Evolutionary conservation across 2,888 invertebrate genomes (phyloP).

Genomic region (Acanthacorydalis orientalis): DNA sequence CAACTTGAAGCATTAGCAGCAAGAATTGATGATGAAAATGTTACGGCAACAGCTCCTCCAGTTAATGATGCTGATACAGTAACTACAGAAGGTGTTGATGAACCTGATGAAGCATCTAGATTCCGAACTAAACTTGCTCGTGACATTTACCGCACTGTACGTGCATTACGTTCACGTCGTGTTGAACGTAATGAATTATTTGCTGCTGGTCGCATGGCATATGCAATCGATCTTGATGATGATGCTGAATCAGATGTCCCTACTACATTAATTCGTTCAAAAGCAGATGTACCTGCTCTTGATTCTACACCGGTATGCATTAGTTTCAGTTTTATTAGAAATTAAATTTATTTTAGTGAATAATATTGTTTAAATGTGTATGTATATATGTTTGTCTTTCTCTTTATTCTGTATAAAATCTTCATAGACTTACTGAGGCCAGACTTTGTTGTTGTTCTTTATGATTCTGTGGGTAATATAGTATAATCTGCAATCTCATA

Average conservation of each 20-base stretch:
- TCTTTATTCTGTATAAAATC: too few species aligned
- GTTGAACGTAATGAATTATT: constrained; percentile 80
- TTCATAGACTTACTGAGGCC: too few species aligned
- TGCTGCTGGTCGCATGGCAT: constrained; percentile 93
- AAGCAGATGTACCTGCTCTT: constrained; percentile 61
- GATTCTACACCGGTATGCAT: constrained; percentile 34
- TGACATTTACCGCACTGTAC: constrained; percentile 52
- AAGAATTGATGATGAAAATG: constrained; percentile 31
- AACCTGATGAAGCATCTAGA: constrained; percentile 52
- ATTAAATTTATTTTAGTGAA: too few species aligned
- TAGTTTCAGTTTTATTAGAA: too few species aligned
- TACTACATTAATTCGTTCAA: constrained; percentile 82
- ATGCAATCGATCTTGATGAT: constrained; percentile 84
- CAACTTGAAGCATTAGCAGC: constrained; percentile 61
- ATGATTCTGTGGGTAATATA: too few species aligned
- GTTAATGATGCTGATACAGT: constrained; percentile 14
- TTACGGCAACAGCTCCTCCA: background rate
- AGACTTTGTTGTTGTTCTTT: too few species aligned
- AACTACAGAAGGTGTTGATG: background rate
- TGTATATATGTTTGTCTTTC: too few species aligned
- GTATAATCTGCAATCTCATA: too few species aligned
- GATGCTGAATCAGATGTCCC: constrained; percentile 87
- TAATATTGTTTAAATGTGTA: too few species aligned
- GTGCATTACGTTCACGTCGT: constrained; percentile 51
- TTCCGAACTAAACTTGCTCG: constrained; percentile 69